Percentiles rank a stretch among this genome's conserved stretches.
Evolutionary conservation across 2,888 invertebrate species (phyloP).

Genomic region (Pelosia muscerda): DNA sequence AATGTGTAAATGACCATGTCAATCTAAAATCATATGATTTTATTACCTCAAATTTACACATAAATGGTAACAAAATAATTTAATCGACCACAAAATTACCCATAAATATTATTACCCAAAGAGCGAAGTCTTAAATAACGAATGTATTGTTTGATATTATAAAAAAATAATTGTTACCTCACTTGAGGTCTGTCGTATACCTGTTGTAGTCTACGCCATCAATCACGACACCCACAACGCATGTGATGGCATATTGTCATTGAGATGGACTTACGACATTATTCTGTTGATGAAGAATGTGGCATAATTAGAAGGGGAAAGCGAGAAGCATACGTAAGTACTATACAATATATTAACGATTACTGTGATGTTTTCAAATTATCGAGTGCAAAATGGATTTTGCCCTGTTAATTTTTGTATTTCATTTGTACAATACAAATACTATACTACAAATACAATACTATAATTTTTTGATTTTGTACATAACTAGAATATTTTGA

Average conservation of each 20-base stretch:
- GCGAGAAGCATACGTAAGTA: background rate
- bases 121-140: constrained; percentile 23
- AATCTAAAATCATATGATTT: too few species aligned
- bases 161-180: constrained; percentile 41
- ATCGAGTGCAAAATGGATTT: too few species aligned
- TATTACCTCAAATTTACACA: background rate
- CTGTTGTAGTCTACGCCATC: constrained; percentile 34
- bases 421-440: too few species aligned
- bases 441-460: too few species aligned
- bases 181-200: constrained; percentile 18
- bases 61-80: background rate
- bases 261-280: constrained; percentile 47
- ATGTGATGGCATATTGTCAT: constrained; percentile 36
- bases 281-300: constrained; percentile 5
- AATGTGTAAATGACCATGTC: too few species aligned
- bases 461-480: too few species aligned
- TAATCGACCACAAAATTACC: background rate
- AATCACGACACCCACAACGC: constrained; percentile 51
- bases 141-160: constrained; percentile 39
- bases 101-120: background rate
- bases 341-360: too few species aligned
- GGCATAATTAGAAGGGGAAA: constrained; percentile 1
- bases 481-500: too few species aligned
- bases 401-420: background rate
- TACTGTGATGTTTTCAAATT: too few species aligned